Conservation (phyloP, 2,797 vertebrate species). For the Peromyscus attwateri region DNA sequence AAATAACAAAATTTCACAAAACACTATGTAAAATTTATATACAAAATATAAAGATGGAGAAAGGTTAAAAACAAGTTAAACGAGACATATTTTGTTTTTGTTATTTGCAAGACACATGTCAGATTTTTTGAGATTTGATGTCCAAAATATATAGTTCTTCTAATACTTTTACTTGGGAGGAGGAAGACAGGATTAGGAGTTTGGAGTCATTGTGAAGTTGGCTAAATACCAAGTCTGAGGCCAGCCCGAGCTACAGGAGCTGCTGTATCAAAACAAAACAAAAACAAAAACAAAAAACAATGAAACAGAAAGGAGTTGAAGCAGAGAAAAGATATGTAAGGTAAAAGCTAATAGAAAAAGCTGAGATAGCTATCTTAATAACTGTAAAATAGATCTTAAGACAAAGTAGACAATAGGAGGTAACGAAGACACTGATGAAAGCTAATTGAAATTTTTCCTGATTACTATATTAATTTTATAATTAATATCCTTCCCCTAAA, state of each 20-base stretch:
- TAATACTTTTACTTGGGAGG: neutral
- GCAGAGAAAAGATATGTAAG: neutral
- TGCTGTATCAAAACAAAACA: neutral
- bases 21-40: slow-evolving; percentile 11
- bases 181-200: neutral
- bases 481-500: slow-evolving; percentile 39
- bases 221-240: neutral
- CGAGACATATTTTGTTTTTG: neutral
- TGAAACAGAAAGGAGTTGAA: neutral
- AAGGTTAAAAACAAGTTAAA: neutral
- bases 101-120: neutral
- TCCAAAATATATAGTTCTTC: neutral
- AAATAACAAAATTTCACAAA: slow-evolving; percentile 28
- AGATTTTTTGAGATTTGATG: neutral
- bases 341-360: slow-evolving; percentile 5
- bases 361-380: neutral
- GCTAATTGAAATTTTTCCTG: slow-evolving; percentile 27
- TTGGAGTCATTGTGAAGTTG: neutral
- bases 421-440: slow-evolving; percentile 20
- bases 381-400: slow-evolving; percentile 11
- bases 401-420: slow-evolving; percentile 5
- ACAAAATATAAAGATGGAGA: slow-evolving; percentile 19
- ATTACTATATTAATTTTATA: slow-evolving; percentile 12
- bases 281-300: neutral
- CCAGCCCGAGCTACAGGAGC: neutral